Conservation (phyloP, 2,888 invertebrate genomes). For the Scelioninae gen. 1 region DNA sequence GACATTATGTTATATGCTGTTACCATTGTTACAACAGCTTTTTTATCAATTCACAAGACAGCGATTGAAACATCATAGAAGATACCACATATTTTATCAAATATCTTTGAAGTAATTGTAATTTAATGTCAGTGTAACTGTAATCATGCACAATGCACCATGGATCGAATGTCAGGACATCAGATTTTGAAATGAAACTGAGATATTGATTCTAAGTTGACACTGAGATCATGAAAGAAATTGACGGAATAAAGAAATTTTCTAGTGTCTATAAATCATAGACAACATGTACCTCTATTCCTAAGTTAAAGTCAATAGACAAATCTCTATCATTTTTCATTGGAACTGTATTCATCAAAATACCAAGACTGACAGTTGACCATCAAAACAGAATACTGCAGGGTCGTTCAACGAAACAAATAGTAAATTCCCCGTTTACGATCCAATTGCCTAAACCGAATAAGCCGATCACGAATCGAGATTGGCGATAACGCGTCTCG, state of each 20-base stretch:
- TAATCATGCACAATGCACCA: no score
- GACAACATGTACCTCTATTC: neutral
- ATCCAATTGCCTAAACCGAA: constrained; percentile 53
- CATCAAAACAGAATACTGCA: constrained; percentile 26
- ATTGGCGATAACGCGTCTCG: constrained; percentile 55
- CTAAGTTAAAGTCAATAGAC: constrained; percentile 20
- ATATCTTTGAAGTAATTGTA: no score
- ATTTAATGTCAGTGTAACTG: no score
- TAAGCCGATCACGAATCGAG: constrained; percentile 44
- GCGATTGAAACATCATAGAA: no score
- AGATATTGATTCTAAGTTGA: no score
- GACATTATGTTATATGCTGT: constrained; percentile 36
- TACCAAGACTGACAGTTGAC: constrained; percentile 7
- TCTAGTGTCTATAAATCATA: constrained; percentile 8
- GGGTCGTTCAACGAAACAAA: constrained; percentile 28
- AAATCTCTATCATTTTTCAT: constrained; percentile 41
- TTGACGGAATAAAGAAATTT: neutral
- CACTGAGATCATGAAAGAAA: no score
- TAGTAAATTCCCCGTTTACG: constrained; percentile 45
- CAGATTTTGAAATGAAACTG: no score
- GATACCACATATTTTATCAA: no score
- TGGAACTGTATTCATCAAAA: constrained; percentile 33
- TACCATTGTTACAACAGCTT: constrained; percentile 21
- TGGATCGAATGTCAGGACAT: no score
- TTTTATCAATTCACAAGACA: no score